A percentile compares a stretch with the other conserved stretches of the same genome.
phyloP scores from a whole-genome alignment of 1,140 invertebrate species.

The Leptinotarsa defecta region DNA sequence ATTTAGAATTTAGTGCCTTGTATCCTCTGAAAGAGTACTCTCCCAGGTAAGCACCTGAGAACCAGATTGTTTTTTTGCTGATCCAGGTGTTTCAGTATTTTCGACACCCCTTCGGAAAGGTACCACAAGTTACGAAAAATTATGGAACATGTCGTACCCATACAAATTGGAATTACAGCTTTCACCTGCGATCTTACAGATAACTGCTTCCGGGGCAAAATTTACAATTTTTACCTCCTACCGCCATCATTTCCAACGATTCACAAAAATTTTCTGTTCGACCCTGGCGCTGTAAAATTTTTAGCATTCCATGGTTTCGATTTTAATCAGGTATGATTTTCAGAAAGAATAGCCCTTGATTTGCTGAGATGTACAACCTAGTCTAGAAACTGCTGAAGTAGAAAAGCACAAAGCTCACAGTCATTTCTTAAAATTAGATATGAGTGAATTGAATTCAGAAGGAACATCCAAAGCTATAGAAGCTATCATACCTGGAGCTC shows the following conservation, averaged over 20 bases:
- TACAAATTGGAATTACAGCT: slow-evolving; percentile 67
- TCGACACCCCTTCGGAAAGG: slow-evolving; percentile 67
- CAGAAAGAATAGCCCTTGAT: too few relatives aligned
- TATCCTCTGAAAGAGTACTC: slow-evolving; percentile 39
- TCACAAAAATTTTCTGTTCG: slow-evolving; percentile 65
- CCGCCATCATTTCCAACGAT: slow-evolving; percentile 65
- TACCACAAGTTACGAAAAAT: slow-evolving; percentile 65
- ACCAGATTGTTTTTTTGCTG: background rate
- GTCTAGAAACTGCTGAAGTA: too few relatives aligned
- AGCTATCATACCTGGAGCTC: too few relatives aligned
- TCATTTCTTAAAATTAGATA: too few relatives aligned
- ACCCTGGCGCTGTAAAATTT: slow-evolving; percentile 68
- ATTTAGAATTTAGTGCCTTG: slow-evolving; percentile 52
- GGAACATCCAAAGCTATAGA: too few relatives aligned
- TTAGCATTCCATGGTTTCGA: slow-evolving; percentile 69
- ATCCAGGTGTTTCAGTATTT: slow-evolving; percentile 64
- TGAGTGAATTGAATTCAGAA: too few relatives aligned
- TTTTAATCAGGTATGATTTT: slow-evolving; percentile 71
- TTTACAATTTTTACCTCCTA: slow-evolving; percentile 71
- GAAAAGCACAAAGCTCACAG: too few relatives aligned
- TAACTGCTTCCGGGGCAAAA: slow-evolving; percentile 63
- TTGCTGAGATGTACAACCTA: too few relatives aligned
- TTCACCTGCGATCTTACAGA: slow-evolving; percentile 62
- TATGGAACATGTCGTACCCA: slow-evolving; percentile 64
- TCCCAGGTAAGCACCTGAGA: slow-evolving; percentile 41